phyloP scores from a whole-genome alignment of 2,888 invertebrate species.

The Drosophila stalkeri region DNA sequence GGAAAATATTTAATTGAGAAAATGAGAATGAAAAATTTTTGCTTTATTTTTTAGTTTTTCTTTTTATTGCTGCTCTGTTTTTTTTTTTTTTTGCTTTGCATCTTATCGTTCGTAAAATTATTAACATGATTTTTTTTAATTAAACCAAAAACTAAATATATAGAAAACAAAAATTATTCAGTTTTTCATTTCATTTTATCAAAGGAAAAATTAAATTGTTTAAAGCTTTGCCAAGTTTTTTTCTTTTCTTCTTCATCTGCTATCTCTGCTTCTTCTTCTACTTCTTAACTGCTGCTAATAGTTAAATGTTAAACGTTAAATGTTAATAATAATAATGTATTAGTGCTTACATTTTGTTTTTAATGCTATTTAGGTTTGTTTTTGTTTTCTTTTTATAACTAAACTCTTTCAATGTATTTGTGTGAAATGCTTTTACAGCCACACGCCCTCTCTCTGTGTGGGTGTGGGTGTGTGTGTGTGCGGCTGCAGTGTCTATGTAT shows the following conservation, averaged over 20 bases:
- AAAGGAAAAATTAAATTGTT: conserved; percentile 79
- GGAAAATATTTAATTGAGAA: conserved; percentile 60
- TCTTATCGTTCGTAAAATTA: conserved; percentile 51
- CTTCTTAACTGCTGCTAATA: conserved; percentile 59
- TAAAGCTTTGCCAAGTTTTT: conserved; percentile 83
- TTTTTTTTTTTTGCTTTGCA: conserved; percentile 62
- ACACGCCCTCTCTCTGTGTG: not conserved
- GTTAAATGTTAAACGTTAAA: conserved; percentile 70
- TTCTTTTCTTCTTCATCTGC: conserved; percentile 29
- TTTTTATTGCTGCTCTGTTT: conserved; percentile 51
- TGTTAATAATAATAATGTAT: conserved; percentile 57
- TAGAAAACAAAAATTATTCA: conserved; percentile 65
- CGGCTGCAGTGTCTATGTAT: conserved; percentile 41
- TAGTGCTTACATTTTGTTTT: conserved; percentile 58
- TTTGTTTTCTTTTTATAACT: conserved; percentile 42
- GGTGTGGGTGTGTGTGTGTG: conserved; percentile 10
- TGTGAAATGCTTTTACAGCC: conserved; percentile 51
- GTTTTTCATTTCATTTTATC: conserved; percentile 57
- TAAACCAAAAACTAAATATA: conserved; percentile 70
- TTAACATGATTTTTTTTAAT: conserved; percentile 55
- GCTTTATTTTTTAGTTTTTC: conserved; percentile 24
- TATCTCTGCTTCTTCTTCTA: conserved; percentile 8
- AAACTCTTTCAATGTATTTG: conserved; percentile 61
- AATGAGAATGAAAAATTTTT: conserved; percentile 60
- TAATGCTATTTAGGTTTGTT: conserved; percentile 60